Evolutionary conservation across 1,140 invertebrate genomes (phyloP).

Genomic region (Andrena cerasifolii): DNA sequence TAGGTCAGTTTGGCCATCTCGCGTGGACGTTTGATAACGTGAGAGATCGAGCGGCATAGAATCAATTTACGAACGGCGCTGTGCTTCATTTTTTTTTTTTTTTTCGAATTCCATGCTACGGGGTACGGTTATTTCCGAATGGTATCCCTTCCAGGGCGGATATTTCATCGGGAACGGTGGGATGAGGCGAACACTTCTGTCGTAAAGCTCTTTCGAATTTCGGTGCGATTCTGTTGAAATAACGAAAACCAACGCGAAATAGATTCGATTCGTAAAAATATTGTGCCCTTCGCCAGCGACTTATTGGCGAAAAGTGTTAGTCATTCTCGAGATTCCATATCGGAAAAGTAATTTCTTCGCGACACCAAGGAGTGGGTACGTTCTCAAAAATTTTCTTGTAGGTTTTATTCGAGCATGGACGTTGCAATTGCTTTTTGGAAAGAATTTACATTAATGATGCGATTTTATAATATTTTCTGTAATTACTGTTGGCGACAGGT

Average conservation of each 20-base stretch:
- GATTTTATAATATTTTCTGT: too few relatives aligned
- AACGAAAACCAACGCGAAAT: conserved; percentile 48
- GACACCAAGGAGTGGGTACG: too few relatives aligned
- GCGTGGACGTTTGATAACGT: conserved; percentile 48
- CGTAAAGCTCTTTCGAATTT: conserved; percentile 57
- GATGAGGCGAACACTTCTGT: conserved; percentile 13
- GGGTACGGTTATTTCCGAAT: conserved; percentile 40
- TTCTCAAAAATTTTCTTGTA: too few relatives aligned
- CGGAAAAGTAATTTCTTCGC: background rate
- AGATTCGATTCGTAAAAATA: conserved; percentile 23
- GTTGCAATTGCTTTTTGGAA: background rate
- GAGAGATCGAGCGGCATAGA: conserved; percentile 35
- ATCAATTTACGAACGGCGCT: conserved; percentile 33
- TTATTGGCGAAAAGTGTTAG: background rate
- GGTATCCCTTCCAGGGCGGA: conserved; percentile 44
- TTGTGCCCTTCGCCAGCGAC: background rate
- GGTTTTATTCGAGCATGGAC: too few relatives aligned
- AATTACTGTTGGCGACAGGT: too few relatives aligned
- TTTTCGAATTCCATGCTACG: conserved; percentile 53
- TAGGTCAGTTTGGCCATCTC: conserved; percentile 40
- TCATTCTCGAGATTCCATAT: background rate
- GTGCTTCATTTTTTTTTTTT: conserved; percentile 61
- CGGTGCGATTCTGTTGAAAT: conserved; percentile 44
- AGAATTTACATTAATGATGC: background rate
- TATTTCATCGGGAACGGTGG: conserved; percentile 34